Evolutionary conservation across 2,888 invertebrate genomes (phyloP), one percentile per base, ranked within the genome.

Genomic region (Dermolepida albohirtum): DNA sequence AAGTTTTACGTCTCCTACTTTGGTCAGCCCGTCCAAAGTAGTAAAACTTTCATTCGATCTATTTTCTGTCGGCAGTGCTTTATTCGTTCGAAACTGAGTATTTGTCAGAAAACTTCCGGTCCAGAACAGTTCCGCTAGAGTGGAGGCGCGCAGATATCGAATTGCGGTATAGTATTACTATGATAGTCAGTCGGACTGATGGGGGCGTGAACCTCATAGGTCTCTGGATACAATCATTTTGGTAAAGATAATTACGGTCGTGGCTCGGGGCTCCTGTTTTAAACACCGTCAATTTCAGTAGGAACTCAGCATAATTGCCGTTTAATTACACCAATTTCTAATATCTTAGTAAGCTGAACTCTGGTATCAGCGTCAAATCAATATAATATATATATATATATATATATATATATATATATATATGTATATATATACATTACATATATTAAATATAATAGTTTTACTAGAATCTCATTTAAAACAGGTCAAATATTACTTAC

Each of bases 111-210:
- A 65, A 66, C 69, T 69, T 69, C 69, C 69, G 69, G 52, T 52
- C 54, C 65, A 66, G 66, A 70, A 67, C 66, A 64, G 68, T 71
- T 71, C 67, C 66, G 70, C 62, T 70, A 52, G 63, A 70, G 66
- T 62, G 69, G 67, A 69, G 59, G 70, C 68, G 69, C 70, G 62
- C 72, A 73, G 73, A 76, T 73, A 73, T 75, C 73, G 73, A 73
- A 69, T 73, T 73, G 72, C 69, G 73, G 59, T 70, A 75, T 76
- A 72, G 71, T 70, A 74, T 73, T 74, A 73, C 72, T 71, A 69
- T 74, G 74, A 76, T 74, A 74, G 73, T 70, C 71, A 64, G 71
- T 71, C 54, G 27, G 62, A 41, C 51, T 41, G 59, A 50, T 34
- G 44, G 29, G 50, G 51, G 66, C 59, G 51, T 57, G 59, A 49